Evolutionary conservation across 2,113 vertebrate genomes (phyloP).

Genomic region (Dunckerocampus dactyliophorus): DNA sequence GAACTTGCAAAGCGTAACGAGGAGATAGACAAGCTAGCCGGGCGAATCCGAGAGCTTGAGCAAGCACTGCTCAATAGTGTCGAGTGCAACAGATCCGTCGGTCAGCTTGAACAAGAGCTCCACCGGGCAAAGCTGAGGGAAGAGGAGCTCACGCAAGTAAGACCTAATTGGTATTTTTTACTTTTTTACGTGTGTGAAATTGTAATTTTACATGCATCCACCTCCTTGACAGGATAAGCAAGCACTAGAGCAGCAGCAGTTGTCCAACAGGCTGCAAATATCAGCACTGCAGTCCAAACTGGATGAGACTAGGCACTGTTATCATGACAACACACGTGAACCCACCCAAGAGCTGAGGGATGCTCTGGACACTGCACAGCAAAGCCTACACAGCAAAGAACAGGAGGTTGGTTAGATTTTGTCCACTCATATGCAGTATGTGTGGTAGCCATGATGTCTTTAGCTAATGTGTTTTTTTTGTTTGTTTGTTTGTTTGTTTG

Average conservation of each 20-base stretch:
- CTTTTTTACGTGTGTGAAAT: accelerated
- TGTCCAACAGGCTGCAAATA: slow-evolving; percentile 79
- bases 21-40: slow-evolving; percentile 80
- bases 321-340: slow-evolving; percentile 58
- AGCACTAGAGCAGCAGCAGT: slow-evolving; percentile 81
- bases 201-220: neutral
- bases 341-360: slow-evolving; percentile 65
- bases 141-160: slow-evolving; percentile 80
- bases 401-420: slow-evolving; percentile 70
- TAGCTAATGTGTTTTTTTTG: neutral
- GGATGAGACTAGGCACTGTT: slow-evolving; percentile 76
- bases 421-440: neutral
- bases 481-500: no score
- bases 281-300: slow-evolving; percentile 82
- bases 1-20: slow-evolving; percentile 78
- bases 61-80: slow-evolving; percentile 63
- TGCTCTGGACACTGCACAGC: slow-evolving; percentile 70
- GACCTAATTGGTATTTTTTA: neutral
- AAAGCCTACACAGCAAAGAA: slow-evolving; percentile 70
- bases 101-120: slow-evolving; percentile 80
- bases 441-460: slow-evolving; percentile 1
- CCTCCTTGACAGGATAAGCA: slow-evolving; percentile 79
- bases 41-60: slow-evolving; percentile 77
- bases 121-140: slow-evolving; percentile 73
- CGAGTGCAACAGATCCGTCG: slow-evolving; percentile 54